Evolutionary conservation across 2,113 vertebrate genomes (phyloP), one percentile per base, ranked within the genome.

Genomic region (Scolopax mira): DNA sequence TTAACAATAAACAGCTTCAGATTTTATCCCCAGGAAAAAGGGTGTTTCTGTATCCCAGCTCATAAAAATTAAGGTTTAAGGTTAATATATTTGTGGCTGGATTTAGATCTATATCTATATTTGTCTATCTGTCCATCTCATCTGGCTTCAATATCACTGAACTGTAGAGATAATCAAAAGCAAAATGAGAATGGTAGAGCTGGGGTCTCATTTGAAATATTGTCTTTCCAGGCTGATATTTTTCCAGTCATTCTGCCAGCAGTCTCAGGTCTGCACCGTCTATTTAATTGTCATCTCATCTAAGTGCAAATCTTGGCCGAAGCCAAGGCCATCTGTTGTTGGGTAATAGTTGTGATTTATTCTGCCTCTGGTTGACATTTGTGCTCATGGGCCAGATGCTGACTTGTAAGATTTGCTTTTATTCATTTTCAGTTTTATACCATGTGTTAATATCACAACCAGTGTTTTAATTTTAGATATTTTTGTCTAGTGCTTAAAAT

Each of bases 301-400:
- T 92, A 37, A 96, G 44, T 91, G 71, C 87, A 95, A 71, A 80
- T 92, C 71, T 88, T 96, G 94, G 81, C 85, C 89, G 71, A 44
- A 62, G 85, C 31, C 64, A 67, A 41, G 78, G 88, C 92, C 96
- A 95, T 97, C 91, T 97, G 95, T 84, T 95, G 49, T 95, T 86
- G 79, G 69, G 66, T 96, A 92, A 92, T 91, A 92, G 79, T 70
- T 83, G 48, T 97, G 93, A 97, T 97, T 97, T 96, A 81, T 94
- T 96, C 92, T 95, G 90, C 74, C 62, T 95, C 72, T 95, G 33
- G 33, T 93, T 94, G 57, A 88, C 85, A 35, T 37, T 88, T 65
- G 9, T 65, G 51, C n/a, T 93, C 27, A n/a, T 61, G 66, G 92
- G 81, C 54, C 95, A 96, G 94, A 95, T 95, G 96, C 89, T 97